Evolutionary conservation across 1,140 invertebrate genomes (phyloP).

Genomic region (Muscidifurax raptorellus): DNA sequence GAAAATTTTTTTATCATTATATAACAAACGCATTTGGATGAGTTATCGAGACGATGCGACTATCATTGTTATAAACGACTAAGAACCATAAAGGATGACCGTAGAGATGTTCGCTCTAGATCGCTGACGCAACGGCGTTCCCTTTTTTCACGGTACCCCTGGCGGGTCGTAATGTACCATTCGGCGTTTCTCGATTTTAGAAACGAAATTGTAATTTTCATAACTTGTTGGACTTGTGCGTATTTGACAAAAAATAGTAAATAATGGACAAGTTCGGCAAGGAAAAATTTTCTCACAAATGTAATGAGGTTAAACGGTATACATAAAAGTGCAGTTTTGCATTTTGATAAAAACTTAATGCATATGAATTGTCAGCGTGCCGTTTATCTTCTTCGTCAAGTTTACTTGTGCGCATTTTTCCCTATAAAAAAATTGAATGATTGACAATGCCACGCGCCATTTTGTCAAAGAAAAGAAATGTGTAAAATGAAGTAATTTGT

Average conservation of each 20-base stretch:
- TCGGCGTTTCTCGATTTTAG: constrained; percentile 45
- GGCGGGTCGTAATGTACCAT: constrained; percentile 52
- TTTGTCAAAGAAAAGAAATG: constrained; percentile 52
- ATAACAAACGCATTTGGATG: constrained; percentile 24
- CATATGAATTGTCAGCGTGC: constrained; percentile 20
- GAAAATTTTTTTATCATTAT: constrained; percentile 33
- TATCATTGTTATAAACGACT: constrained; percentile 28
- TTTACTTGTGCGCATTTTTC: constrained; percentile 40
- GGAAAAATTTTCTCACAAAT: constrained; percentile 45
- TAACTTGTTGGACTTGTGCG: constrained; percentile 41
- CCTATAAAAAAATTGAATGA: constrained; percentile 42
- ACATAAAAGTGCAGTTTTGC: constrained; percentile 29
- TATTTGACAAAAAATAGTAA: constrained; percentile 22
- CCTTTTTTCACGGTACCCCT: constrained; percentile 48
- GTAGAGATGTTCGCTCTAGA: constrained; percentile 29
- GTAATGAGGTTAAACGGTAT: constrained; percentile 46
- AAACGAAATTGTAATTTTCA: constrained; percentile 52
- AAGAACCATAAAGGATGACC: constrained; percentile 23
- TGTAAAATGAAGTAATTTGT: constrained; percentile 54
- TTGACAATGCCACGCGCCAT: constrained; percentile 50
- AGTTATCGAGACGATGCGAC: constrained; percentile 19
- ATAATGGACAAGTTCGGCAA: constrained; percentile 42
- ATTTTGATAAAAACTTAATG: constrained; percentile 45
- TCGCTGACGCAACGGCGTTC: constrained; percentile 30
- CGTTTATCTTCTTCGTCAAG: constrained; percentile 42